A percentile compares a stretch with the other conserved stretches of the same genome.
Evolutionary conservation across 2,113 vertebrate species (phyloP).

Genomic region (Perognathus longimembris): DNA sequence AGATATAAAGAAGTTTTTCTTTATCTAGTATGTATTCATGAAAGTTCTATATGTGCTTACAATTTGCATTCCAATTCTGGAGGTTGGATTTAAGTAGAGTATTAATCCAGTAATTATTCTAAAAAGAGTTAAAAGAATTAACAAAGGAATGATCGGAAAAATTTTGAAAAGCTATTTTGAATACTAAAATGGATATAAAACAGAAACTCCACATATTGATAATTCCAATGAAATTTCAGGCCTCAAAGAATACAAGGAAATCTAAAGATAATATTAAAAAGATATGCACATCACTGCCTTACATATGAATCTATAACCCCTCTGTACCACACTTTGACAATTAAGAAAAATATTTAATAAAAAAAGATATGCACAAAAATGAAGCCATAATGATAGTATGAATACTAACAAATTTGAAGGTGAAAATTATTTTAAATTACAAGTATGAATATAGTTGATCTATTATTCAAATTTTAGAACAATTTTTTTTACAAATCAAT

Average conservation of each 20-base stretch:
- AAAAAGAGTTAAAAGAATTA: conserved; percentile 7
- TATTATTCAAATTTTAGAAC: background rate
- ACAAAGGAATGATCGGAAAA: background rate
- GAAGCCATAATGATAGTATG: background rate
- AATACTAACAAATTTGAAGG: background rate
- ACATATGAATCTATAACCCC: too few species aligned
- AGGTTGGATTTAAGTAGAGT: background rate
- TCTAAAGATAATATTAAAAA: background rate
- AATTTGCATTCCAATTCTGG: background rate
- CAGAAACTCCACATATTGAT: background rate
- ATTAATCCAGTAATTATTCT: conserved; percentile 24
- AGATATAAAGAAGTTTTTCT: background rate
- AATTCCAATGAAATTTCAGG: conserved; percentile 1
- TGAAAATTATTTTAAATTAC: background rate
- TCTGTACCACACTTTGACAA: too few species aligned
- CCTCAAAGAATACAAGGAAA: conserved; percentile 1
- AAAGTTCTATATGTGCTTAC: background rate
- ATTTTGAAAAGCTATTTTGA: background rate
- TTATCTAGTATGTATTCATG: background rate
- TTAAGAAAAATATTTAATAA: too few species aligned
- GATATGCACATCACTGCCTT: background rate
- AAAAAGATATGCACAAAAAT: background rate
- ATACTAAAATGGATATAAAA: background rate
- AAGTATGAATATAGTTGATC: background rate
- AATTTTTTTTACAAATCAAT: conserved; percentile 7